Base-by-base conservation (phyloP, 2,797 vertebrate genomes). In the Halcyon chelicuti region DNA sequence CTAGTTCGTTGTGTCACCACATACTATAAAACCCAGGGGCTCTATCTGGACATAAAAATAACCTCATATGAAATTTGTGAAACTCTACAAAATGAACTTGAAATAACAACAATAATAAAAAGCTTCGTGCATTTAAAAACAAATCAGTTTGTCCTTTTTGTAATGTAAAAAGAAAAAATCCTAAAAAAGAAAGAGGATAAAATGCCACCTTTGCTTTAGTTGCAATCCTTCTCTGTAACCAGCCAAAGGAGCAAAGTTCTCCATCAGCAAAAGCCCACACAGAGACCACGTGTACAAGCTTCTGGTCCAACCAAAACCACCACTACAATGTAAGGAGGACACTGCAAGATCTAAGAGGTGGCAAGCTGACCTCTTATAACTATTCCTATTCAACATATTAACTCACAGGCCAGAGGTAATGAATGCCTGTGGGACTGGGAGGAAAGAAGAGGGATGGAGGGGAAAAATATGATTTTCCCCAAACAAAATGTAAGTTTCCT, bases 351-450 rank as follows among this genome's bases (percentile, higher is more conserved):
- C 31, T 49, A 57, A 61, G 40, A 57, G 10, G 14, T 52, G 25
- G 14, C 10, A 15, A 80, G 17, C 6, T 51, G 61, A 46, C 13
- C 10, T 33, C 7, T 52, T 60, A 25, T 8, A 28, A 33, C 52
- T 63, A 28, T 81, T 84, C 14, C 21, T 65, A 11, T 61, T 75
- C 62, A 72, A 39, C 3, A 6, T 20, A 21, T 13, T n/a, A n/a
- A n/a, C n/a, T n/a, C 8, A 63, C 37, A 78, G 33, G 37, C 14
- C 26, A 49, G 18, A 3, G 12, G 14, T 26, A 57, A 66, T 66
- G 40, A 65, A 55, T 51, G 6, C 4, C 33, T 0, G 0, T 22
- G 29, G 23, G 9, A 4, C 0, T 75, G 16, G 12, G 49, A 92
- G 40, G 35, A 46, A 83, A 73, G 10, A 65, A 25, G 14, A 37